Evolutionary conservation across 2,888 invertebrate genomes (phyloP), one percentile per base, ranked within the genome.

Genomic region (Herminia tarsipennalis): DNA sequence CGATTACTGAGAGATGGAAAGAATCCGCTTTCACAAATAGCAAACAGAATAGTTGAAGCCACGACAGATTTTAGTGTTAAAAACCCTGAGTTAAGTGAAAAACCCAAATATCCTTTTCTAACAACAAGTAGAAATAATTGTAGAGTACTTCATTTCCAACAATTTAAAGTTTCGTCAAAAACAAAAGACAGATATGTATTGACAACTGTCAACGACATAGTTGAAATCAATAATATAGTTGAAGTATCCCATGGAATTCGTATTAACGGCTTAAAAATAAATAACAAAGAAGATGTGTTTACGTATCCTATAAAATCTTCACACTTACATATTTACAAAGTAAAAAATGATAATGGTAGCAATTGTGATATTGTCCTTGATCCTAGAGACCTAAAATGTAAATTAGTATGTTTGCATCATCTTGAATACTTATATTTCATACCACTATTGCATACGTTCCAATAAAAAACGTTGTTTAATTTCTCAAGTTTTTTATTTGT

Each of bases 21-120:
- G 5, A 56, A 49, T 9, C 52, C 56, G 14, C 29, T 56, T 3
- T 8, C 28, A 16, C 52, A 52, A 32, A 41, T 52, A 2, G 56
- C 46, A 2, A 51, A 45, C 22, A 52, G 43, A 36, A 6, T 44
- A 12, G 9, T 3, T 18, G 36, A 37, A 27, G 18, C 10, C 6
- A 27, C 6, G 27, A 16, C 5, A 27, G 36, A 27, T 20, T 20
- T 5, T 8, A 20, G 20, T 20, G 8, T 20, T 20, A n/a, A n/a
- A n/a, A n/a, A n/a, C n/a, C n/a, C n/a, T n/a, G n/a, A n/a, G n/a
- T n/a, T n/a, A n/a, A n/a, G n/a, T n/a, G n/a, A n/a, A n/a, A n/a
- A n/a, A n/a, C n/a, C n/a, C n/a, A n/a, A n/a, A n/a, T n/a, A n/a
- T n/a, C 13, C 18, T 9, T 24, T 8, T 24, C 2, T 24, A 24